These are phyloP conservation scores for Syndactyla subalaris DNA, from an alignment of 2,797 vertebrate genomes.

Conservation along the genomic window DNA sequence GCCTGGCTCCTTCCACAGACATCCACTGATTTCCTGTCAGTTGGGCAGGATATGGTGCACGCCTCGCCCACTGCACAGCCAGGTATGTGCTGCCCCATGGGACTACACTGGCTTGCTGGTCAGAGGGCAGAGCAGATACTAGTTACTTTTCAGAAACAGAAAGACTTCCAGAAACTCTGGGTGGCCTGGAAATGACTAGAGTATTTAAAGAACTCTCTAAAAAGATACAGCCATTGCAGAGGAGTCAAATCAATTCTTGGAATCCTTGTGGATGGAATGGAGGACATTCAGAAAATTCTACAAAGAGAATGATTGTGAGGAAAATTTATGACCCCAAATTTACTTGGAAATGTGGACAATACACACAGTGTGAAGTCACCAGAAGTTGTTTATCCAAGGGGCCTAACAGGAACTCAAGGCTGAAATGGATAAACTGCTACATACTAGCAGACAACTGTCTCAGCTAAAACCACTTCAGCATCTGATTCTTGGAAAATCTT, in stretches of 20 bases:
- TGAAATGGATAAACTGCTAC: constrained; percentile 1
- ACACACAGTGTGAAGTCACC: constrained; percentile 20
- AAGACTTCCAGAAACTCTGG: neutral
- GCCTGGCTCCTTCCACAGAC: neutral
- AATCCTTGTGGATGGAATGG: neutral
- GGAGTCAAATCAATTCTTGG: constrained; percentile 7
- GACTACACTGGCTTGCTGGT: too few relatives aligned
- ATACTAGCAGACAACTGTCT: neutral
- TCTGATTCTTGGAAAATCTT: neutral
- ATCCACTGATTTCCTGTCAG: neutral
- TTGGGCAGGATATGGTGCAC: rapidly evolving
- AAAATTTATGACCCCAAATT: constrained; percentile 3
- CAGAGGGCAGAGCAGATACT: neutral
- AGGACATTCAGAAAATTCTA: constrained; percentile 21
- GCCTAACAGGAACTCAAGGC: neutral
- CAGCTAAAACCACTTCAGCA: neutral
- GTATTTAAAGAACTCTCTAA: neutral
- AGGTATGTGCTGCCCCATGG: rapidly evolving
- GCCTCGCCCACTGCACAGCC: neutral
- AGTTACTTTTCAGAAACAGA: neutral
- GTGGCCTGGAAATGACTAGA: neutral
- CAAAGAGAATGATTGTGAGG: constrained; percentile 43
- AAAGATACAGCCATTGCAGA: neutral
- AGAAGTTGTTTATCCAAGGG: constrained; percentile 46
- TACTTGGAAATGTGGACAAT: constrained; percentile 25